phyloP scores from a whole-genome alignment of 2,113 vertebrate species.

The Stegastes partitus region DNA sequence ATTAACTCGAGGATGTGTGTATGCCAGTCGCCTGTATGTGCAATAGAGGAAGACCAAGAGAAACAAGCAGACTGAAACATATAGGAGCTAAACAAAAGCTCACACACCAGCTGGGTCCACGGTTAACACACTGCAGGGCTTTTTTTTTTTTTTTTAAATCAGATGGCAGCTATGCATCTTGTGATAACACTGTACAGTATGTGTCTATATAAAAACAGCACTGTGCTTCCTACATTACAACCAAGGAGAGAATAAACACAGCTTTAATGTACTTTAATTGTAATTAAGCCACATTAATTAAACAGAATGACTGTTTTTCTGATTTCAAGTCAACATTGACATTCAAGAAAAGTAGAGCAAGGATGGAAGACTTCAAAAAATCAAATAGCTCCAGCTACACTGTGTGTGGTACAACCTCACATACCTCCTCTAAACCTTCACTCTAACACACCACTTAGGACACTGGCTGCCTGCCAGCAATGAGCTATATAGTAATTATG shows the following conservation, averaged over 20 bases:
- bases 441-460: conserved; percentile 11
- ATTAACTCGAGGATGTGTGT: not conserved
- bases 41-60: conserved; percentile 12
- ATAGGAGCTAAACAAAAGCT: conserved; percentile 40
- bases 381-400: not conserved
- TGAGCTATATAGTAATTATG: conserved; percentile 24
- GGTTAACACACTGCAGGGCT: conserved; percentile 37
- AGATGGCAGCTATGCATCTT: conserved; percentile 20
- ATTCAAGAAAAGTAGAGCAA: not conserved
- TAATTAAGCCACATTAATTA: not conserved
- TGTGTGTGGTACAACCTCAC: not conserved
- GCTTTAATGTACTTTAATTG: not conserved
- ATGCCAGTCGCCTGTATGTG: not conserved
- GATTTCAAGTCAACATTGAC: not conserved
- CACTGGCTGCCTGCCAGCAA: conserved; percentile 1
- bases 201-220: not conserved
- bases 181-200: not conserved
- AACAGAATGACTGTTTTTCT: not conserved
- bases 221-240: not conserved
- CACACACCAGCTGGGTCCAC: conserved; percentile 62
- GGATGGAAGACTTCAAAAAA: not conserved
- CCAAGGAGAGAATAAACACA: not conserved
- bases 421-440: not conserved
- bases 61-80: conserved; percentile 52
- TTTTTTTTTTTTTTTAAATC: conserved; percentile 28